A percentile compares a stretch with the other conserved stretches of the same genome.
Evolutionary conservation across 2,888 invertebrate genomes (phyloP).

Genomic region (Calameuta pallipes): DNA sequence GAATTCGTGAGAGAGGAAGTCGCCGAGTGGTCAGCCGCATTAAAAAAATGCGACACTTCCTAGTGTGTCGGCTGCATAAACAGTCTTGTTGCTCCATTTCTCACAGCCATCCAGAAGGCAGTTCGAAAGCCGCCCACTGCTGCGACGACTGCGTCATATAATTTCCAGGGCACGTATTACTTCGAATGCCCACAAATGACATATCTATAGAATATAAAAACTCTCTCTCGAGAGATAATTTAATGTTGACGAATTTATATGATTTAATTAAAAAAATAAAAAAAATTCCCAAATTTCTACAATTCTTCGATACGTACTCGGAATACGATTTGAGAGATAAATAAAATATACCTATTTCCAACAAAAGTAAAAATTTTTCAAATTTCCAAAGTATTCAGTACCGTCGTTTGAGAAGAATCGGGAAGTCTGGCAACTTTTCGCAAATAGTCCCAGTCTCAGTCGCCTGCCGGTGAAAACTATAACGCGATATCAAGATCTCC

Average conservation of each 20-base stretch:
- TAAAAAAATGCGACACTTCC: neutral
- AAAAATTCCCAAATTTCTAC: too few relatives aligned
- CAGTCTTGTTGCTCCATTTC: neutral
- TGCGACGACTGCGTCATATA: neutral
- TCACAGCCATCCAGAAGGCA: neutral
- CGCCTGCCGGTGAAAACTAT: slow-evolving; percentile 36
- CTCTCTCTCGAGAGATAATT: neutral
- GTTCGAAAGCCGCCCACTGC: neutral
- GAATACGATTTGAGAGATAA: neutral
- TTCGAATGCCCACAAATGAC: neutral
- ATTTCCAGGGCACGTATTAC: neutral
- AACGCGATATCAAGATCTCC: slow-evolving; percentile 39
- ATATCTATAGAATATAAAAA: neutral
- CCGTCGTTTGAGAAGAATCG: neutral
- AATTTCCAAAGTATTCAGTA: neutral
- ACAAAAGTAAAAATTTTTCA: neutral
- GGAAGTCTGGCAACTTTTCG: neutral
- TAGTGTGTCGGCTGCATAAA: neutral
- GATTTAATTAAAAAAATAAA: neutral
- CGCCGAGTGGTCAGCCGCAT: neutral
- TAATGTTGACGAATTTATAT: neutral
- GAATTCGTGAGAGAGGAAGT: neutral
- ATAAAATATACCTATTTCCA: neutral
- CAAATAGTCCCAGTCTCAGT: neutral
- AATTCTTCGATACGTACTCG: neutral